These are phyloP conservation scores for Zosterops borbonicus DNA, from an alignment of 2,113 vertebrate species.

Conservation along the genomic window DNA sequence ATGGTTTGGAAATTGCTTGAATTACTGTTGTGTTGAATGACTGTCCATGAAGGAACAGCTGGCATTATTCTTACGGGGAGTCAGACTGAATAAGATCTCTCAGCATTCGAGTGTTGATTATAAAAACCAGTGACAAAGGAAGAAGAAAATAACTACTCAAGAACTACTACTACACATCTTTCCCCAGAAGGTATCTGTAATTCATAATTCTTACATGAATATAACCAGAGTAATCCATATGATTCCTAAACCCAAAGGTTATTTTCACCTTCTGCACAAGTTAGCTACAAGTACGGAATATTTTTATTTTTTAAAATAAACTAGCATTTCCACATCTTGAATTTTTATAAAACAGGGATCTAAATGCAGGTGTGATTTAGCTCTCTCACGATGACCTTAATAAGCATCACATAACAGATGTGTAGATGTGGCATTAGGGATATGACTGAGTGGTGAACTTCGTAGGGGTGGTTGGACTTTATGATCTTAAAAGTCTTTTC, in stretches of 20 bases:
- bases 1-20: neutral
- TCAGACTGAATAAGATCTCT: neutral
- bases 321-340: neutral
- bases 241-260: neutral
- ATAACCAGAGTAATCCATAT: neutral
- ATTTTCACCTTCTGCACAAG: neutral
- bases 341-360: neutral
- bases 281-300: neutral
- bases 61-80: neutral
- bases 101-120: neutral
- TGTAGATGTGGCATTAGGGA: too few relatives aligned
- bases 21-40: neutral
- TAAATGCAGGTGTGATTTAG: neutral
- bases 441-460: neutral
- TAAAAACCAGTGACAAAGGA: neutral
- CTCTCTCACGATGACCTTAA: neutral
- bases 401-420: neutral
- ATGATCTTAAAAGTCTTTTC: neutral
- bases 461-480: neutral
- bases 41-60: neutral
- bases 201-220: neutral
- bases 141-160: neutral
- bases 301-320: neutral
- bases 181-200: neutral
- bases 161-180: neutral